A percentile compares a stretch with the other conserved stretches of the same genome.
Conservation (phyloP, 2,113 vertebrate genomes). For the Menura novaehollandiae region DNA sequence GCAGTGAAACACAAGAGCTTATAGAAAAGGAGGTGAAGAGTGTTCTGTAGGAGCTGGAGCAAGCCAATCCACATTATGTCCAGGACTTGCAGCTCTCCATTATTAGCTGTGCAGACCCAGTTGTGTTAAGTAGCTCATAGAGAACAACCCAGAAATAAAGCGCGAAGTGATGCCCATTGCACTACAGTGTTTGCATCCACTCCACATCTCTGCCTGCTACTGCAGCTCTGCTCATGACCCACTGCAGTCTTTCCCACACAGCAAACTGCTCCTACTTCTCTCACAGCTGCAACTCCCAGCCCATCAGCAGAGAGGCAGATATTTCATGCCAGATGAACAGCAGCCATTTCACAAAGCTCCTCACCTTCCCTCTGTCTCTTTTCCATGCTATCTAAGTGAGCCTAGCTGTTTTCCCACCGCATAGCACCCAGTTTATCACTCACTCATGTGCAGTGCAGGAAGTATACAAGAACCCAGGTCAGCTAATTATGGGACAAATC, state of each 20-base stretch:
- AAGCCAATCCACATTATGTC: not conserved
- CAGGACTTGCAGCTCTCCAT: not conserved
- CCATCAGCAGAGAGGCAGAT: not conserved
- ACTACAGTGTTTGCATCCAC: not conserved
- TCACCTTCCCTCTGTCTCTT: not conserved
- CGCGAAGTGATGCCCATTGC: not conserved
- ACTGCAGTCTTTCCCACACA: not conserved
- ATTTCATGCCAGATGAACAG: not conserved
- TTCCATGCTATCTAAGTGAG: not conserved
- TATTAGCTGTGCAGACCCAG: not conserved
- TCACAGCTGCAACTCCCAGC: not conserved
- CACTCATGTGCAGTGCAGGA: not conserved
- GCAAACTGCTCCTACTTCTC: not conserved
- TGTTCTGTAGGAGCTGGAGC: not conserved
- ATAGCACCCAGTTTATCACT: not conserved
- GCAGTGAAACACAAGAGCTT: not conserved
- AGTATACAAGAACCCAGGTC: not conserved
- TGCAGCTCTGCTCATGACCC: not conserved
- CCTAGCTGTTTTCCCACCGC: not conserved
- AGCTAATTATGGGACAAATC: not conserved
- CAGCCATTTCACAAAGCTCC: not conserved
- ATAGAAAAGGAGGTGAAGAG: not conserved
- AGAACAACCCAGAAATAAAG: not conserved
- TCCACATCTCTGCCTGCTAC: not conserved
- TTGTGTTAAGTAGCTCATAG: not conserved